phyloP scores from a whole-genome alignment of 1,140 invertebrate genomes.

The Drosophila punjabiensis region DNA sequence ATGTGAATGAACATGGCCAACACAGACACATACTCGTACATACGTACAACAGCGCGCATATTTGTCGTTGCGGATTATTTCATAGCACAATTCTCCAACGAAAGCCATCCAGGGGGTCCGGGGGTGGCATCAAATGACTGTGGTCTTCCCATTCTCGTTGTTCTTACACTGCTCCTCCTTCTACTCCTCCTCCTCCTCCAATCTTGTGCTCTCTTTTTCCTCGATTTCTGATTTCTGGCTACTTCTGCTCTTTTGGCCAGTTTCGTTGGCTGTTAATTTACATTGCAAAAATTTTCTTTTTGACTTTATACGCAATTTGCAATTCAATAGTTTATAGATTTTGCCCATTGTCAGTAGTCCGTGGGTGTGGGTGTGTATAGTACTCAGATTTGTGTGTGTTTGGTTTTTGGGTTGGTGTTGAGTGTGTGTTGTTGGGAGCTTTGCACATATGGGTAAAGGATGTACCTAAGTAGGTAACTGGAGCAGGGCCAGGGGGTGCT shows the following conservation, averaged over 20 bases:
- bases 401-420: neutral
- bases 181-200: neutral
- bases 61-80: conserved; percentile 77
- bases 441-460: neutral
- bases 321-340: conserved; percentile 69
- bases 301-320: conserved; percentile 50
- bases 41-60: conserved; percentile 66
- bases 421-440: conserved; percentile 4
- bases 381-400: neutral
- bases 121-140: conserved; percentile 26
- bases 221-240: conserved; percentile 20
- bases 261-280: conserved; percentile 44
- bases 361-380: conserved; percentile 2
- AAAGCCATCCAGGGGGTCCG: conserved; percentile 14
- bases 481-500: conserved; percentile 4
- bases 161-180: conserved; percentile 7
- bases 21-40: conserved; percentile 36
- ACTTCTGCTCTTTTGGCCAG: conserved; percentile 2
- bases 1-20: conserved; percentile 40
- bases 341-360: conserved; percentile 31
- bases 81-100: conserved; percentile 68
- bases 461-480: conserved; percentile 30
- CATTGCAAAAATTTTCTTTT: conserved; percentile 52
- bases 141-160: conserved; percentile 30
- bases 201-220: conserved; percentile 4